A percentile compares a stretch with the other conserved stretches of the same genome.
phyloP scores from a whole-genome alignment of 2,888 invertebrate species.

The Aproaerema taeniolella region DNA sequence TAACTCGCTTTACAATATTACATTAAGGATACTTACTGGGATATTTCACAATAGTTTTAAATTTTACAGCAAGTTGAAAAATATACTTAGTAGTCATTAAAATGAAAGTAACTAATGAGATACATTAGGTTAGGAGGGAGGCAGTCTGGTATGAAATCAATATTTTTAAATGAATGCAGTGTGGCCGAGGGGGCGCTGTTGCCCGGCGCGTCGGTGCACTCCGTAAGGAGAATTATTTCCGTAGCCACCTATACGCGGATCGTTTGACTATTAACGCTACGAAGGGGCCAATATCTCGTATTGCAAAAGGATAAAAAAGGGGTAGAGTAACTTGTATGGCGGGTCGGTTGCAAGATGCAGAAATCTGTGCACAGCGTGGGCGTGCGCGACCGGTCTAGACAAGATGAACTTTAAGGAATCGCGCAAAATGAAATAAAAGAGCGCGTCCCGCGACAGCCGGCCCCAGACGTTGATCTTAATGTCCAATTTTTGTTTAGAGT shows the following conservation, averaged over 20 bases:
- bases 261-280: slow-evolving; percentile 55
- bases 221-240: slow-evolving; percentile 23
- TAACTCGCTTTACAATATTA: too few species aligned
- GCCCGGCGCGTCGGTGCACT: not conserved
- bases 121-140: slow-evolving; percentile 6
- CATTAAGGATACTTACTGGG: too few species aligned
- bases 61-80: too few species aligned
- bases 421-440: slow-evolving; percentile 66
- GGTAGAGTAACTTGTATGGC: slow-evolving; percentile 71
- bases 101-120: slow-evolving; percentile 1
- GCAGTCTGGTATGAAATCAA: slow-evolving; percentile 13
- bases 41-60: too few species aligned
- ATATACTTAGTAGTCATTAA: not conserved
- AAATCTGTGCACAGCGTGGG: slow-evolving; percentile 70
- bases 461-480: slow-evolving; percentile 36
- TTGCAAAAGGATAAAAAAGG: slow-evolving; percentile 69
- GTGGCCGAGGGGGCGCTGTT: not conserved
- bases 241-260: slow-evolving; percentile 35
- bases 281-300: slow-evolving; percentile 56
- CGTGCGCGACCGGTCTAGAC: slow-evolving; percentile 73
- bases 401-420: slow-evolving; percentile 73
- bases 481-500: slow-evolving; percentile 19
- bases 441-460: slow-evolving; percentile 55
- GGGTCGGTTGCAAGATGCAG: slow-evolving; percentile 72
- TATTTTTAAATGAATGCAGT: slow-evolving; percentile 17